Evolutionary conservation across 2,797 vertebrate species (phyloP), one percentile per base, ranked within the genome.

Genomic region (Spheniscus humboldti): DNA sequence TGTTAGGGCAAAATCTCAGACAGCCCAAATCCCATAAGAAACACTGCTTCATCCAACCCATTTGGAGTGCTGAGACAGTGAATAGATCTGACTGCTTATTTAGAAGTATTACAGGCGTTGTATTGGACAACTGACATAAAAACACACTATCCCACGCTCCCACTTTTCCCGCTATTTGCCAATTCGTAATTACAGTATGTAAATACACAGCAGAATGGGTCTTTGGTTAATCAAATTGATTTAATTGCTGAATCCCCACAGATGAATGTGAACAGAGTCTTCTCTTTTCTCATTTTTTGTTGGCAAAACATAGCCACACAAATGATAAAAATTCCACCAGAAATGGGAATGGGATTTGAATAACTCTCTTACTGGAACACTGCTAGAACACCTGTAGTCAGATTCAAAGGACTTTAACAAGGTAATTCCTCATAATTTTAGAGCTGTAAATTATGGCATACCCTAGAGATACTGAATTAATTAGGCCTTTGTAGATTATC

Each of bases 201-300:
- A 97, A 97, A 97, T 97, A 97, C 96, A 96, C 96, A 97, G 96
- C 96, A 97, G 97, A 97, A 97, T 97, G 96, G 97, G 96, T 96
- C 97, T 97, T 97, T 97, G 97, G 97, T 97, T 97, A 97, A 97
- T 97, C 97, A 97, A 96, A 97, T 97, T 97, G 97, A 97, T 97
- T 97, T 97, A 97, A 97, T 97, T 97, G 97, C 96, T 93, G 96
- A 97, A 97, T 97, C 93, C 96, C 95, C 87, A 95, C 96, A 97
- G 97, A 97, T 97, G 97, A 97, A 97, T 97, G 90, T 95, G 96
- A 97, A 95, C 97, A 94, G 96, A 97, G 91, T 96, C 95, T 97
- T 96, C 96, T 96, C 87, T 96, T 93, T 95, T 96, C 93, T 94
- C 93, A 80, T 94, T 95, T 97, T 95, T 95, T 97, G 96, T 97